Base-by-base conservation (phyloP, 2,888 invertebrate genomes). In the Drosophila monieri region DNA sequence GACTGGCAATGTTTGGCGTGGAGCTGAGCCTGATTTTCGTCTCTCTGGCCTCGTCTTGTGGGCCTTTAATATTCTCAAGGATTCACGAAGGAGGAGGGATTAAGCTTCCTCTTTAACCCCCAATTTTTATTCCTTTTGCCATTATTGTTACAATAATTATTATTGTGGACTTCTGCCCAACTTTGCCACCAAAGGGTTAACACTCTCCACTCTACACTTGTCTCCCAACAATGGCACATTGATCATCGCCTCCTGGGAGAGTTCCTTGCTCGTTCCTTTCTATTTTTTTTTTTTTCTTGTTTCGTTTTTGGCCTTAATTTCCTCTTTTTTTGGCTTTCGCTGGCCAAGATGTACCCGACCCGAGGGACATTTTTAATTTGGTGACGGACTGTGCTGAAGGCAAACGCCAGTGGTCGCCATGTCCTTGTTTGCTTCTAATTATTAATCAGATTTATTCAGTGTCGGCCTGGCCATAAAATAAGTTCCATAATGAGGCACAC, bases 281-380 rank as follows among this genome's bases (percentile, higher is more conserved):
- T 8, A 27, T 15, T 37, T 0, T 46, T 6, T 21, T 8, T 30
- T 27, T 10, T 6, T 18, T 5, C 30, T 6, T n/a, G 14, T 32
- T 59, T 57, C n/a, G 6, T 14, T 46, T 25, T 8, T 48, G 27
- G 12, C 5, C 9, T 27, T 27, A 9, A 14, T 37, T 9, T 12
- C 6, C 8, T 3, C 14, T 18, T 30, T 6, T 14, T 9, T 14
- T 10, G 39, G 23, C 56, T 48, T 47, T 47, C n/a, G 72, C 12
- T 32, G 32, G 44, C 14, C 14, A n/a, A 58, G 85, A 88, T 88
- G 88, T 88, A 88, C 85, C 80, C n/a, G n/a, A 75, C 84, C 77
- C 77, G 21, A 53, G 89, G 86, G 89, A 84, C 73, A 78, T 77
- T 89, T 83, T 84, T 88, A 81, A 88, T 88, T 89, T 84, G 88